Base-by-base conservation (phyloP, 2,113 vertebrate genomes). In the Barnardius zonarius region DNA sequence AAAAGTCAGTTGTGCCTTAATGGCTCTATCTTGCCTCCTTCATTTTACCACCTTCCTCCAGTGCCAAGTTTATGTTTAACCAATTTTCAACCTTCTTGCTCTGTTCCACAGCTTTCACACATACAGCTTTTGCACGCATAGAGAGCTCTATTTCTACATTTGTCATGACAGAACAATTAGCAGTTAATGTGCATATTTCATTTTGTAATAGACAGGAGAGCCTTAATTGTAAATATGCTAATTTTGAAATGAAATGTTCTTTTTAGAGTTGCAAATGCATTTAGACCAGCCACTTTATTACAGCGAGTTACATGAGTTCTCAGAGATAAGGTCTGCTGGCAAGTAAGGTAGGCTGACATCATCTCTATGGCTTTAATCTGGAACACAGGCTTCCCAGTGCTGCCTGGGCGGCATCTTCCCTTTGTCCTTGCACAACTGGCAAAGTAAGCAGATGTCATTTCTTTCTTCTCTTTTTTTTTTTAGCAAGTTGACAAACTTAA, bases 241-340 rank as follows among this genome's bases (percentile, higher is more conserved):
- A 96, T 95, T 89, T 88, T 61, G 86, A 79, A 92, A 82, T 66
- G 11, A 95, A 93, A 91, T 54, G 14, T 28, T 92, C 74, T 83
- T 95, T 91, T 97, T 97, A 64, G 89, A 87, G 67, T 33, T n/a
- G 49, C 66, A 95, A 93, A 93, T 92, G 54, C 64, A 82, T 73
- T 67, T 74, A 70, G 52, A 79, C 15, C 28, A 83, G 62, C 43
- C 13, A 23, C 37, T 89, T 86, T 23, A 86, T 88, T 86, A 51
- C 7, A 54, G 49, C 9, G 72, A 75, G 86, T 59, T 70, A 27
- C 28, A n/a, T 35, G 46, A 93, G 20, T 75, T 92, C 48, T 94
- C 41, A 92, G 31, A 89, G 61, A 68, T 63, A 76, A 86, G 16
- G 13, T 76, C 46, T 86, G 15, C 52, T 87, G 85, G 41, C n/a